Conservation (phyloP, 2,113 vertebrate genomes). For the Ictalurus punctatus region DNA sequence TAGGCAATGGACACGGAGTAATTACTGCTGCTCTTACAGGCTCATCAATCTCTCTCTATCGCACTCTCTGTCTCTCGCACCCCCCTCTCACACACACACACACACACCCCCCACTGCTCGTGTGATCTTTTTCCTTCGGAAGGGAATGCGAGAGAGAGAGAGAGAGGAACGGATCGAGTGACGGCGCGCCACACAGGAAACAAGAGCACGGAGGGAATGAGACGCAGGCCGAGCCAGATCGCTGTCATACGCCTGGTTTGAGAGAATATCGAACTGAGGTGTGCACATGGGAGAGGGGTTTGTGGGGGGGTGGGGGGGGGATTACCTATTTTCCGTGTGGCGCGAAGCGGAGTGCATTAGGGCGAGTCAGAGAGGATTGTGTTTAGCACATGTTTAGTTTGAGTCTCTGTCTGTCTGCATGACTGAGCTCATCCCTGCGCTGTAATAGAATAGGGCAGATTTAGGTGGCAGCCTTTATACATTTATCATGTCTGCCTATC, state of each 20-base stretch:
- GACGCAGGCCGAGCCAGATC: slow-evolving; percentile 47
- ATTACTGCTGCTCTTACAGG: slow-evolving; percentile 81
- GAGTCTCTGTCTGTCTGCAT: slow-evolving; percentile 22
- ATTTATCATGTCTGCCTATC: slow-evolving; percentile 35
- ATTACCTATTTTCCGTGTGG: not conserved
- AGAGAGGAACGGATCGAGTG: slow-evolving; percentile 65
- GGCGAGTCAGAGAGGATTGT: slow-evolving; percentile 35
- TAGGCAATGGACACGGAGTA: slow-evolving; percentile 80
- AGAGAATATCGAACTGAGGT: slow-evolving; percentile 28
- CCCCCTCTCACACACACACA: not conserved
- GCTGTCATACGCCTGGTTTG: slow-evolving; percentile 35
- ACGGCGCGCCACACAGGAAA: slow-evolving; percentile 63
- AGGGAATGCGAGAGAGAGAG: slow-evolving; percentile 56
- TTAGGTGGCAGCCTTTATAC: slow-evolving; percentile 28
- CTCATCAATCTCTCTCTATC: slow-evolving; percentile 83
- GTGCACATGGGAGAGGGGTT: not conserved
- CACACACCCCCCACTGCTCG: slow-evolving; percentile 40
- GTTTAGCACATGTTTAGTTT: slow-evolving; percentile 28
- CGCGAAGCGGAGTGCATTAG: slow-evolving; percentile 35
- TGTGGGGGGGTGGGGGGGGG: not conserved
- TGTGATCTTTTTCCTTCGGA: slow-evolving; percentile 64
- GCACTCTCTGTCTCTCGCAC: slow-evolving; percentile 48
- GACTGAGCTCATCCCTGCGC: slow-evolving; percentile 15
- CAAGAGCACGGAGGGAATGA: slow-evolving; percentile 43
- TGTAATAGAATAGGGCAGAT: slow-evolving; percentile 21